A percentile compares a stretch with the other conserved stretches of the same genome.
phyloP scores from a whole-genome alignment of 2,888 invertebrate genomes.

The Cheilosia vernalis region DNA sequence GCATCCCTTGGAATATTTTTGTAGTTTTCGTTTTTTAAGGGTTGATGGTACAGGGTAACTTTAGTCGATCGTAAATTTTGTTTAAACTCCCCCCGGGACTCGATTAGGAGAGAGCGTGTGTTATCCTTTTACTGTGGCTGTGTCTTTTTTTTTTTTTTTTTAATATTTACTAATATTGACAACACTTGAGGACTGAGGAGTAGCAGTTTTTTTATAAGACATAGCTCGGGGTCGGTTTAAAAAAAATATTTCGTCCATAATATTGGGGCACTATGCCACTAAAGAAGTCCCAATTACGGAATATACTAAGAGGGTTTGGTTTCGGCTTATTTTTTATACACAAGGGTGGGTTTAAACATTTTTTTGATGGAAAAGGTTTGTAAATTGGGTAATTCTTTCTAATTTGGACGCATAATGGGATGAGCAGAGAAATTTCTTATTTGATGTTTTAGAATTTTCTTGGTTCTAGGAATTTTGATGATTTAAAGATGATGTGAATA shows the following conservation, averaged over 20 bases:
- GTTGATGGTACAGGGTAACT: constrained; percentile 42
- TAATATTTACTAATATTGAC: constrained; percentile 83
- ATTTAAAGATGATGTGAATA: constrained; percentile 21
- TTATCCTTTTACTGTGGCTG: constrained; percentile 62
- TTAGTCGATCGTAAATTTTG: constrained; percentile 58
- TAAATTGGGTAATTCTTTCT: constrained; percentile 60
- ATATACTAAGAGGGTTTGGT: constrained; percentile 25
- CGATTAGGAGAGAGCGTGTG: constrained; percentile 53
- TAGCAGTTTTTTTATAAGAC: not conserved
- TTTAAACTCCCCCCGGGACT: constrained; percentile 63
- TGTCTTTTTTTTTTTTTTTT: constrained; percentile 69
- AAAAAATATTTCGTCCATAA: constrained; percentile 1
- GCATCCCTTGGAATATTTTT: constrained; percentile 37
- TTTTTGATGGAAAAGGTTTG: constrained; percentile 47
- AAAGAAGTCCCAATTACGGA: constrained; percentile 64
- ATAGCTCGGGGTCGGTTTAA: constrained; percentile 8
- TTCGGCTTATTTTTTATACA: constrained; percentile 1
- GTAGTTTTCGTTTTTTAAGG: constrained; percentile 24
- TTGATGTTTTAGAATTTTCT: constrained; percentile 22
- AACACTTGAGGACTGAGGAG: constrained; percentile 78
- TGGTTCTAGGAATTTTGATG: constrained; percentile 20
- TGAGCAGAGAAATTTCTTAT: constrained; percentile 5
- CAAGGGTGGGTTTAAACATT: constrained; percentile 31
- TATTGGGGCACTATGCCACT: constrained; percentile 66
- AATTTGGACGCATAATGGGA: constrained; percentile 42